Evolutionary conservation across 2,888 invertebrate species (phyloP), one percentile per base, ranked within the genome.

Genomic region (Patella ulyssiponensis): DNA sequence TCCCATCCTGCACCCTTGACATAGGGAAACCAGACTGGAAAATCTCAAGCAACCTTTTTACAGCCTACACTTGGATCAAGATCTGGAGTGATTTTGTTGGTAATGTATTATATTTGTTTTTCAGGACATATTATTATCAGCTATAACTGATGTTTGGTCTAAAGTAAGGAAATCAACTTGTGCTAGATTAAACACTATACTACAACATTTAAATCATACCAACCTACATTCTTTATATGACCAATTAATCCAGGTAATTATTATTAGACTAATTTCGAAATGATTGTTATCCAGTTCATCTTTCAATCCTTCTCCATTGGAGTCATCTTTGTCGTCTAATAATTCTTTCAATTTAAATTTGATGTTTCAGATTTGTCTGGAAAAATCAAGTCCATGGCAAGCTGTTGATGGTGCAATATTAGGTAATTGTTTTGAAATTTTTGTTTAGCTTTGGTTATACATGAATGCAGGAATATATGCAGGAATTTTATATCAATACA

Each of bases 91-190:
- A 33, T 58, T 58, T 15, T 73, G 51, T 69, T 69, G 3, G 7
- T 54, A 17, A 23, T 14, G 9, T 20, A 58, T 27, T 52, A 75
- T 52, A 56, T 56, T 79, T 72, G 69, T 70, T 33, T 83, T 82
- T 56, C 80, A 89, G 89, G 84, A 83, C 5, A 69, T 90, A 51
- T 77, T 90, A 2, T 33, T 88, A 51, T 75, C 86, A 72, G 87
- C 87, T 0, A 51, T 89, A 15, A 88, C 87, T 51, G 91, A 91
- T 79, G 86, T 91, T 7, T 91, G 91, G 91, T 91, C 91, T 64
- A 88, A 87, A 17, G 88, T 91, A 23, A 80, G 91, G 58, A 88
- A 86, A 78, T 84, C 88, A 14, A 88, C 88, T 80, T 84, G 87
- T 71, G 82, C 84, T 69, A 83, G 88, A n/a, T 82, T 91, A 12